These are phyloP conservation scores for Dryobates pubescens DNA, from an alignment of 2,797 vertebrate genomes.

Conservation along the genomic window DNA sequence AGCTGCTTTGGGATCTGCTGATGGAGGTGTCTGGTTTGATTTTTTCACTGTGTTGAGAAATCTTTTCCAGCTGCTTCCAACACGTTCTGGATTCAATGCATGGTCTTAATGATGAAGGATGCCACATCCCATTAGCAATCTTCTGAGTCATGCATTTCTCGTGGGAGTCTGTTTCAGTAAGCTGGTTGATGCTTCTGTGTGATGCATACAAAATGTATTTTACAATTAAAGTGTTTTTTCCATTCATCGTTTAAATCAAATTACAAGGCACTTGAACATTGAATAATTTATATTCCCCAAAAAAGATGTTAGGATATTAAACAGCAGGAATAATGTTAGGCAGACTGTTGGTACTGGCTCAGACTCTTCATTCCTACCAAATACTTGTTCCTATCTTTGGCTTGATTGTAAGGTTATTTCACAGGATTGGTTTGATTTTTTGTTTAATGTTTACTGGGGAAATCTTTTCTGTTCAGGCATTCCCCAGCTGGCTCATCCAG, in stretches of 20 bases:
- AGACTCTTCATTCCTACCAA: neutral
- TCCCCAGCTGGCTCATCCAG: neutral
- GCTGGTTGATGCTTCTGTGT: conserved; percentile 4
- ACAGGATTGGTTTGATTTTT: neutral
- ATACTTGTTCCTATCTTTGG: neutral
- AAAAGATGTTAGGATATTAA: conserved; percentile 60
- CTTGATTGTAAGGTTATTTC: neutral
- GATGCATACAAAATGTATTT: conserved; percentile 48
- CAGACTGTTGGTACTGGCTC: conserved; percentile 11
- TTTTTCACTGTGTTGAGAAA: neutral
- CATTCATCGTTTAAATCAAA: conserved; percentile 46
- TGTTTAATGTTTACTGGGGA: neutral
- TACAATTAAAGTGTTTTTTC: conserved; percentile 50
- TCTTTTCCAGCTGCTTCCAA: neutral
- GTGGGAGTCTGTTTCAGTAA: conserved; percentile 35
- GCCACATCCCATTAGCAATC: conserved; percentile 42
- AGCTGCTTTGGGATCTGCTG: fast-evolving
- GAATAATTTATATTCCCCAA: conserved; percentile 63
- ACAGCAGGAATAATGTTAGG: conserved; percentile 26
- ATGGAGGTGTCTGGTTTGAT: neutral
- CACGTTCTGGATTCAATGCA: conserved; percentile 25
- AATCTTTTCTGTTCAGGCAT: neutral
- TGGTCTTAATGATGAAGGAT: conserved; percentile 14
- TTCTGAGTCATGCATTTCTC: conserved; percentile 42
- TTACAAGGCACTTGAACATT: conserved; percentile 34